These are phyloP conservation scores for Linepithema humile DNA, from an alignment of 1,140 invertebrate genomes.

Conservation along the genomic window DNA sequence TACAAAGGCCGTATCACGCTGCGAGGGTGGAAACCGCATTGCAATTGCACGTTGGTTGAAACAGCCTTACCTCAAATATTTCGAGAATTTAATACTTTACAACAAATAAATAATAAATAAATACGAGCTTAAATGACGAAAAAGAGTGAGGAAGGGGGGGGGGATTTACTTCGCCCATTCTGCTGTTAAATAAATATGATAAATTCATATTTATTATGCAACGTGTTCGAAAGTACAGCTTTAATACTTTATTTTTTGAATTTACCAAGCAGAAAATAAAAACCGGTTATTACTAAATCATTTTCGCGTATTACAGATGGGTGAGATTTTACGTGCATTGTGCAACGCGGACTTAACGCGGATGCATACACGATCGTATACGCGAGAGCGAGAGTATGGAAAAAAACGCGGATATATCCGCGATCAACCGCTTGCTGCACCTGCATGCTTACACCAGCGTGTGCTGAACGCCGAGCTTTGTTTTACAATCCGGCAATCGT, in stretches of 20 bases:
- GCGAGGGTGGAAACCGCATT: background rate
- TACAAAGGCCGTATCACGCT: background rate
- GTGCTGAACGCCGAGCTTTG: conserved; percentile 53
- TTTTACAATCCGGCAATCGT: conserved; percentile 70
- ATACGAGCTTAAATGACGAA: background rate
- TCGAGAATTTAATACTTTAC: background rate
- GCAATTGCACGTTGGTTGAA: background rate
- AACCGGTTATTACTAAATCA: background rate
- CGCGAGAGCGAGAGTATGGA: background rate
- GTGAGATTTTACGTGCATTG: background rate
- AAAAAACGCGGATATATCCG: conserved; percentile 24
- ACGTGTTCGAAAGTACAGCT: background rate
- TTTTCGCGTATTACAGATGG: conserved; percentile 2
- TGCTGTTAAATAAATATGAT: background rate
- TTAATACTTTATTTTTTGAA: conserved; percentile 14
- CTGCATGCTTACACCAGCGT: conserved; percentile 28
- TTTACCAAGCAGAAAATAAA: background rate
- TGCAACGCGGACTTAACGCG: background rate
- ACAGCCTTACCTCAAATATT: background rate
- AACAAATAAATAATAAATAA: background rate
- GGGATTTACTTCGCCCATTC: background rate
- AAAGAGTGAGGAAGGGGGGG: background rate
- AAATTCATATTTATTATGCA: background rate
- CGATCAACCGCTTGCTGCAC: conserved; percentile 30
- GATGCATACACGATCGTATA: background rate